Evolutionary conservation across 2,888 invertebrate genomes (phyloP).

Genomic region (Chesias legatella): DNA sequence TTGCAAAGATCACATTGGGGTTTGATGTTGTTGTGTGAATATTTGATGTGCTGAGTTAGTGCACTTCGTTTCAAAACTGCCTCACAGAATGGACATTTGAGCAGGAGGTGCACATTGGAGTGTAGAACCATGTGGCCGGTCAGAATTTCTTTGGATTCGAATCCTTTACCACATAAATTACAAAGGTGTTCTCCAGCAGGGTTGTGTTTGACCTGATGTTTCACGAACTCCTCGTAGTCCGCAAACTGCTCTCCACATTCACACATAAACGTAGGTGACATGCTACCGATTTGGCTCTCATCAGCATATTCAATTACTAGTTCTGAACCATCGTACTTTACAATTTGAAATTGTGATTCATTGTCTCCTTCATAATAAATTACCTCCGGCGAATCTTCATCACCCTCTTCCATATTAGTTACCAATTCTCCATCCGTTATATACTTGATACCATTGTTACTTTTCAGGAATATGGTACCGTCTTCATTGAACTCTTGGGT

Average conservation of each 20-base stretch:
- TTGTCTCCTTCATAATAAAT: slow-evolving; percentile 67
- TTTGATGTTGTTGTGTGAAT: slow-evolving; percentile 65
- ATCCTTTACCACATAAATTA: slow-evolving; percentile 69
- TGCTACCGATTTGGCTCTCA: slow-evolving; percentile 62
- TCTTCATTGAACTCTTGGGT: slow-evolving; percentile 41
- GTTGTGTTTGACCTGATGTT: slow-evolving; percentile 66
- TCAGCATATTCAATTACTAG: slow-evolving; percentile 72
- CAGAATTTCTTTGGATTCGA: slow-evolving; percentile 68
- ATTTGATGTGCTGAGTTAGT: slow-evolving; percentile 72
- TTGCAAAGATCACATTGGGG: slow-evolving; percentile 62
- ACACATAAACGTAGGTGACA: slow-evolving; percentile 64
- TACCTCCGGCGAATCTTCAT: slow-evolving; percentile 58
- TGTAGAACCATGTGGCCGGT: slow-evolving; percentile 71
- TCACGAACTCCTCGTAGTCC: slow-evolving; percentile 62
- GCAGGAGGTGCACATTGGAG: slow-evolving; percentile 42
- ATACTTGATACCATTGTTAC: slow-evolving; percentile 54
- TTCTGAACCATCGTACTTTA: slow-evolving; percentile 70
- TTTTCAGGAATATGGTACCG: slow-evolving; percentile 60
- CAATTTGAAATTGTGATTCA: slow-evolving; percentile 67
- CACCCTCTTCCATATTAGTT: slow-evolving; percentile 47
- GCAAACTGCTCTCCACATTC: slow-evolving; percentile 70
- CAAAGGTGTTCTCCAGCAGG: slow-evolving; percentile 62
- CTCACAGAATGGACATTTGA: slow-evolving; percentile 68
- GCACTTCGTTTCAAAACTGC: slow-evolving; percentile 59
- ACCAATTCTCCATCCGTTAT: slow-evolving; percentile 52